Evolutionary conservation across 2,888 invertebrate genomes (phyloP).

Genomic region (Apodemia mormo): DNA sequence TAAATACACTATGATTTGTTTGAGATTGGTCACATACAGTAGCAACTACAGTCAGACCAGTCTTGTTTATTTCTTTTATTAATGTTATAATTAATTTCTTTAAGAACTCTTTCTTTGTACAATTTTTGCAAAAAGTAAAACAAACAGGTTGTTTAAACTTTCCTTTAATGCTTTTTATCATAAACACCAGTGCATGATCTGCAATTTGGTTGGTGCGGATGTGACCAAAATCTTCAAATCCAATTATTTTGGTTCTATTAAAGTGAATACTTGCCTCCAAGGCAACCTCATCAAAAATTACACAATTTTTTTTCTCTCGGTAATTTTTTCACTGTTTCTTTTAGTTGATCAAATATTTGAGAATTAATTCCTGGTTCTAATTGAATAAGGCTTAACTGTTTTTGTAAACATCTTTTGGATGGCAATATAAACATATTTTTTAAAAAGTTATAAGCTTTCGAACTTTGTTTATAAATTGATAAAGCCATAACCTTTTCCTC

Average conservation of each 20-base stretch:
- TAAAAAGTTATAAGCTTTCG: slow-evolving; percentile 24
- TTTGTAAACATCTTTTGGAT: slow-evolving; percentile 26
- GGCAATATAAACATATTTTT: slow-evolving; percentile 27
- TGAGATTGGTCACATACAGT: slow-evolving; percentile 31
- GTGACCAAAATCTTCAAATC: slow-evolving; percentile 20
- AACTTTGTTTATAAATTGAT: slow-evolving; percentile 28
- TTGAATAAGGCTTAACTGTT: slow-evolving; percentile 1
- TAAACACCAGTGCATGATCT: slow-evolving; percentile 32
- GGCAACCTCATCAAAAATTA: slow-evolving; percentile 23
- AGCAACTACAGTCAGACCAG: slow-evolving; percentile 25
- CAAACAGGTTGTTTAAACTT: slow-evolving; percentile 32
- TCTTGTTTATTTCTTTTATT: slow-evolving; percentile 14
- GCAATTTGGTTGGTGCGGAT: slow-evolving; percentile 21
- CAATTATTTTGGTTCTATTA: neutral
- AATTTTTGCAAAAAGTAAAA: slow-evolving; percentile 29
- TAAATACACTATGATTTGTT: slow-evolving; percentile 28
- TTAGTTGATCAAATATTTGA: slow-evolving; percentile 22
- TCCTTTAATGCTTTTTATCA: slow-evolving; percentile 28
- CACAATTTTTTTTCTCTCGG: slow-evolving; percentile 23
- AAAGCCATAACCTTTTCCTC: slow-evolving; percentile 29
- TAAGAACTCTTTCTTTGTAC: slow-evolving; percentile 26
- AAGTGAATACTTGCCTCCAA: slow-evolving; percentile 17
- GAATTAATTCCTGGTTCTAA: slow-evolving; percentile 29
- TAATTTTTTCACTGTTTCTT: neutral
- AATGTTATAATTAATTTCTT: slow-evolving; percentile 21